Percentiles rank a stretch among this genome's conserved stretches.
These are phyloP conservation scores for Gephyroberyx darwinii DNA, from an alignment of 2,797 vertebrate species.

Conservation along the genomic window DNA sequence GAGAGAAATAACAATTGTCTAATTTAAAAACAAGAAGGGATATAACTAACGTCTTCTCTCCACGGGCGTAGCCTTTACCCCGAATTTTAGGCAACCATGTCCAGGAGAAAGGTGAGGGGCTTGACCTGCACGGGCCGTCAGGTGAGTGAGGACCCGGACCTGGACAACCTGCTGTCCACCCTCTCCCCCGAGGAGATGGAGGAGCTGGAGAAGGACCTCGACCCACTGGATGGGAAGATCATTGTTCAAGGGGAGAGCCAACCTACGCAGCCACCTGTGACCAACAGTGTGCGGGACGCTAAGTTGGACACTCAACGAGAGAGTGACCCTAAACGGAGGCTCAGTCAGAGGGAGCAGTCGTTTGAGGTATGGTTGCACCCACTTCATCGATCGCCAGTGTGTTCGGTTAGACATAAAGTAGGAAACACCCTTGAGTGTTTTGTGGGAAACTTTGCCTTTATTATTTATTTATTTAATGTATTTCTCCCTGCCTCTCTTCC, in stretches of 20 bases:
- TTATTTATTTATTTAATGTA: background rate
- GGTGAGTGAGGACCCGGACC: constrained; percentile 97
- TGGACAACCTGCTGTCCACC: constrained; percentile 93
- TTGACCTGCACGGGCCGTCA: constrained; percentile 92
- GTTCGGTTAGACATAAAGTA: background rate
- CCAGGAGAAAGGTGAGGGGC: constrained; percentile 82
- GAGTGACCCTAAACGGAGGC: constrained; percentile 71
- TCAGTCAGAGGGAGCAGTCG: constrained; percentile 81
- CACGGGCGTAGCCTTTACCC: constrained; percentile 1
- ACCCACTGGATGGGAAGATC: constrained; percentile 78
- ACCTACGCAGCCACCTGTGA: constrained; percentile 40
- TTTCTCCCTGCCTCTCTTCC: background rate
- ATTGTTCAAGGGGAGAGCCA: constrained; percentile 66
- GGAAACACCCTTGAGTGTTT: background rate
- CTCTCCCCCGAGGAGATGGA: constrained; percentile 96
- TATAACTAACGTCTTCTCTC: constrained; percentile 19
- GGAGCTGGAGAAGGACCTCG: constrained; percentile 90
- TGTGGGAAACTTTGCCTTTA: too few species aligned
- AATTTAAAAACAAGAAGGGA: constrained; percentile 22
- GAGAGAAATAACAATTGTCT: constrained; percentile 18
- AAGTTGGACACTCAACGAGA: constrained; percentile 41
- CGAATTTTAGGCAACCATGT: constrained; percentile 79
- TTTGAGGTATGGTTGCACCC: constrained; percentile 81
- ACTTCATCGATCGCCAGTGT: too few species aligned
- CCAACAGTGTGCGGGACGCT: constrained; percentile 60